Conservation (phyloP, 2,113 vertebrate species). For the Hydrolagus affinis region DNA sequence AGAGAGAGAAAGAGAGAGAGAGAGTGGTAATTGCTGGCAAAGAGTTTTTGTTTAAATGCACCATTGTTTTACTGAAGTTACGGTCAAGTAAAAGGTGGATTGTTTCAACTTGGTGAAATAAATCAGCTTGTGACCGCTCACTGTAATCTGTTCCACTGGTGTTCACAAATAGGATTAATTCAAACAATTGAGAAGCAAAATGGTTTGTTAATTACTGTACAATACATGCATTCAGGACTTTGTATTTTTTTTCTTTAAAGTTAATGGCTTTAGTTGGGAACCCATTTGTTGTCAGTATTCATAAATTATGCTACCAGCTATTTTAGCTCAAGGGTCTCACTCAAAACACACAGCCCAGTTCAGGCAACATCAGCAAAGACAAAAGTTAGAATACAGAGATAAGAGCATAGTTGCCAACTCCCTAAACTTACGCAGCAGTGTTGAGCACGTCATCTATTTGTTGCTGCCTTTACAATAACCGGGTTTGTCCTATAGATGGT, state of each 20-base stretch:
- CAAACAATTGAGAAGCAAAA: not conserved
- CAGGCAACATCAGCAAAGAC: constrained; percentile 4
- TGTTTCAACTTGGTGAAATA: not conserved
- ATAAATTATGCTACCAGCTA: constrained; percentile 22
- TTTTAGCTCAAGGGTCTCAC: constrained; percentile 32
- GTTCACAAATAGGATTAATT: not conserved
- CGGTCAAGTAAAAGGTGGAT: not conserved
- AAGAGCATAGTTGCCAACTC: constrained; percentile 32
- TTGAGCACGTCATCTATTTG: constrained; percentile 29
- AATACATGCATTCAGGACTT: not conserved
- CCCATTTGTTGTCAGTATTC: constrained; percentile 11
- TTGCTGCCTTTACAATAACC: constrained; percentile 22
- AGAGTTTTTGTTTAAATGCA: not conserved
- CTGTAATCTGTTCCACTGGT: not conserved
- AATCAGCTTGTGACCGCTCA: not conserved
- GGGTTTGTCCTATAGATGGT: constrained; percentile 12
- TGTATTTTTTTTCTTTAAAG: not conserved
- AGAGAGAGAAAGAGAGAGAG: too few relatives aligned
- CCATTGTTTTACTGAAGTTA: not conserved
- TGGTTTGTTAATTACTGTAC: not conserved
- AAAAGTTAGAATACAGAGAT: constrained; percentile 21
- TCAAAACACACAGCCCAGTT: constrained; percentile 10
- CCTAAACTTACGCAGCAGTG: constrained; percentile 28
- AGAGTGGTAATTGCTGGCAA: too few relatives aligned
- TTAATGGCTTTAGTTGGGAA: not conserved